A percentile compares a stretch with the other conserved stretches of the same genome.
Evolutionary conservation across 1,140 invertebrate species (phyloP).

Genomic region (Lepidostoma basale): DNA sequence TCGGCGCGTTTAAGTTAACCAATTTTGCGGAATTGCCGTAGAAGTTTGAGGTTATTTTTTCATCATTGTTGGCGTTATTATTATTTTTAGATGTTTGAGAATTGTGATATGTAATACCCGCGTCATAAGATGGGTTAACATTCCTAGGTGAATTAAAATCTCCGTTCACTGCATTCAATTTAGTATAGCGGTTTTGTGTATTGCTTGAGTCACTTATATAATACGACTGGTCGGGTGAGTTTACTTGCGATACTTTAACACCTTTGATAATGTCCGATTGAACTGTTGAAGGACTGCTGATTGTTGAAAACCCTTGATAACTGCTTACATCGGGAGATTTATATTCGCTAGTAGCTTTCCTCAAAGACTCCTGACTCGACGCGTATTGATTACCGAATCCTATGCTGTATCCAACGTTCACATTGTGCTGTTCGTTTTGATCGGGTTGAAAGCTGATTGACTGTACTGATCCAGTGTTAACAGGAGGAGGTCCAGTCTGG

Average conservation of each 20-base stretch:
- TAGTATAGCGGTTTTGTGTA: not conserved
- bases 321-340: conserved; percentile 27
- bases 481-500: conserved; percentile 24
- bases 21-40: conserved; percentile 20
- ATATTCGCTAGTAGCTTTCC: conserved; percentile 32
- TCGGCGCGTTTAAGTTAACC: conserved; percentile 22
- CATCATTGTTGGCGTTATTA: conserved; percentile 27
- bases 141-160: conserved; percentile 5
- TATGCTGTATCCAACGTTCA: conserved; percentile 47
- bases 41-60: conserved; percentile 24
- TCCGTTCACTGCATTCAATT: not conserved
- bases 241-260: conserved; percentile 40
- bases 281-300: not conserved
- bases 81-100: conserved; percentile 27
- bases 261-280: conserved; percentile 41
- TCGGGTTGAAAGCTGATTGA: conserved; percentile 53
- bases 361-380: conserved; percentile 28
- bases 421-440: conserved; percentile 51
- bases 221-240: conserved; percentile 31
- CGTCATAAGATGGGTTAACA: not conserved
- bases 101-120: conserved; percentile 26
- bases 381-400: conserved; percentile 36
- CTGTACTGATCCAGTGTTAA: conserved; percentile 31
- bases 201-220: conserved; percentile 35
- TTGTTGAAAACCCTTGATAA: conserved; percentile 34